Evolutionary conservation across 2,113 vertebrate species (phyloP).

Genomic region (Rhinoderma darwinii): DNA sequence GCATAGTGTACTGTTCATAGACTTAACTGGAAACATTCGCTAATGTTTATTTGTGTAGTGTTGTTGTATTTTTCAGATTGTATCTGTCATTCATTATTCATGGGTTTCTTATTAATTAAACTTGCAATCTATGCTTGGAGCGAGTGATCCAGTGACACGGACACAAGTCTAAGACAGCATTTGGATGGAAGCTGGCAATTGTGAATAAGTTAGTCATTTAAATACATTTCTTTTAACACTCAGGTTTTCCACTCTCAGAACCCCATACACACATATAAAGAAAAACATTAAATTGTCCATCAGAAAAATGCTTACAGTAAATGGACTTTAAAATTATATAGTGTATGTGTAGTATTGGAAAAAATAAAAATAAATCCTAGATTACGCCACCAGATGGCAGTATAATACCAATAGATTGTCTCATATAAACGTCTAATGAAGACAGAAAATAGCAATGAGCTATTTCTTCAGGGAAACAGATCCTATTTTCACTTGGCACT

Average conservation of each 20-base stretch:
- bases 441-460: slow-evolving; percentile 62
- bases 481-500: slow-evolving; percentile 69
- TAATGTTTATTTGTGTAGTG: no score
- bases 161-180: no score
- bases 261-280: not conserved
- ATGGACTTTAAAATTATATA: not conserved
- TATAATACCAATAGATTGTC: slow-evolving; percentile 55
- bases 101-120: no score
- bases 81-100: no score
- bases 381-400: slow-evolving; percentile 65
- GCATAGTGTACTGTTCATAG: no score
- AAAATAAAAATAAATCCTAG: not conserved
- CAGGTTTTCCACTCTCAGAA: not conserved
- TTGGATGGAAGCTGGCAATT: no score
- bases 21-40: no score
- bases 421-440: slow-evolving; percentile 62
- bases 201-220: no score
- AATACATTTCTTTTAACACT: no score
- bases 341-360: not conserved
- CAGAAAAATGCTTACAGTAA: not conserved
- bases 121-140: no score
- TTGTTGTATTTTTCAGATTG: no score
- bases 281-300: not conserved
- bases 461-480: slow-evolving; percentile 72
- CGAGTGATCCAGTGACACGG: no score